Percentiles rank a stretch among this genome's conserved stretches.
Conservation (phyloP, 2,888 invertebrate genomes). For the Cynaeus angustus region DNA sequence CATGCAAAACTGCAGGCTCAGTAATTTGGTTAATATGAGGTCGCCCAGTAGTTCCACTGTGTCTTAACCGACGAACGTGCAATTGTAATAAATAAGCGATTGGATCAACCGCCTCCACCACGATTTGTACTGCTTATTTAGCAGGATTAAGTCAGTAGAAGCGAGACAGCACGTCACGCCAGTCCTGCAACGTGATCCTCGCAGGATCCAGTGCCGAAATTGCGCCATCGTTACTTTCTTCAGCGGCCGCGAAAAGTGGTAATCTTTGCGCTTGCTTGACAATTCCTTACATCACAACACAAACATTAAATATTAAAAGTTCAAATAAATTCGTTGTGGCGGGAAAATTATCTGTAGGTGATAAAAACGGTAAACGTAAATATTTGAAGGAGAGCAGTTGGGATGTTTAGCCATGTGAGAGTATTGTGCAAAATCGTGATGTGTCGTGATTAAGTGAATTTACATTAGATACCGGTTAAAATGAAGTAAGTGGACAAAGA, state of each 20-base stretch:
- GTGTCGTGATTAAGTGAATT: slow-evolving; percentile 5
- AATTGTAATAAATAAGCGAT: slow-evolving; percentile 42
- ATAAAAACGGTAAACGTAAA: slow-evolving; percentile 30
- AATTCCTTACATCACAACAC: slow-evolving; percentile 38
- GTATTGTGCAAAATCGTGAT: slow-evolving; percentile 30
- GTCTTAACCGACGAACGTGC: slow-evolving; percentile 33
- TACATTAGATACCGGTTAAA: slow-evolving; percentile 3
- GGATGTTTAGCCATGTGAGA: slow-evolving; percentile 11
- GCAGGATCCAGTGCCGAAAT: slow-evolving; percentile 24
- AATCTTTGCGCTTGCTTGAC: slow-evolving; percentile 32
- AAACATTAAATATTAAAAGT: slow-evolving; percentile 40
- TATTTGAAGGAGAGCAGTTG: slow-evolving; percentile 24
- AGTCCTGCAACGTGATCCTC: slow-evolving; percentile 30
- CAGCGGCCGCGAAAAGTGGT: slow-evolving; percentile 25
- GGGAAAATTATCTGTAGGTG: slow-evolving; percentile 35
- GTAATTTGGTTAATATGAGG: slow-evolving; percentile 39
- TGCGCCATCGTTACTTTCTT: slow-evolving; percentile 14
- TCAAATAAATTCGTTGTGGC: slow-evolving; percentile 24
- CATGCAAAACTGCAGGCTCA: slow-evolving; percentile 46
- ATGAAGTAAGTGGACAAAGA: slow-evolving; percentile 3
- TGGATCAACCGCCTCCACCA: slow-evolving; percentile 33
- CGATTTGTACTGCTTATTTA: slow-evolving; percentile 44
- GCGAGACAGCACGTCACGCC: slow-evolving; percentile 15
- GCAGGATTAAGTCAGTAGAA: slow-evolving; percentile 40
- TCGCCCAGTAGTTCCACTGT: slow-evolving; percentile 37